Evolutionary conservation across 2,113 vertebrate species (phyloP).

Genomic region (Forbesichthys agassizii): DNA sequence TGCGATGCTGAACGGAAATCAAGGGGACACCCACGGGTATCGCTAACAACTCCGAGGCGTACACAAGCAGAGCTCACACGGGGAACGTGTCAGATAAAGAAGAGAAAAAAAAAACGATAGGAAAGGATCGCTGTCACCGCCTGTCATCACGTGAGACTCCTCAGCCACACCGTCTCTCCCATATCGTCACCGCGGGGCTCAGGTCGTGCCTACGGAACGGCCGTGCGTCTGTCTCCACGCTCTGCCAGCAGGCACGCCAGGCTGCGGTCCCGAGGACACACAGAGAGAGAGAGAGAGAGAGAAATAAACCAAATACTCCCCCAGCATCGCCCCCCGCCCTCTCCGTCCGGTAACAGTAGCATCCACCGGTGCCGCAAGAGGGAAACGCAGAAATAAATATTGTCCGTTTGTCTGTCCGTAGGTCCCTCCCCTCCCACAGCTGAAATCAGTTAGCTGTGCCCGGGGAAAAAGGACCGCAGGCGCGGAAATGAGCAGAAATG

Average conservation of each 20-base stretch:
- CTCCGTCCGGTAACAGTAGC: constrained; percentile 31
- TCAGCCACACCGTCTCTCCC: constrained; percentile 30
- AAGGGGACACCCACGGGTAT: constrained; percentile 24
- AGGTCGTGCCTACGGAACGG: no score
- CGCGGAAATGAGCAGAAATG: constrained; percentile 42
- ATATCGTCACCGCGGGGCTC: constrained; percentile 57
- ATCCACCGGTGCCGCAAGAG: constrained; percentile 34
- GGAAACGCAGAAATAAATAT: constrained; percentile 67
- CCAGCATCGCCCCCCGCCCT: constrained; percentile 33
- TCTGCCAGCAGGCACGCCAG: constrained; percentile 55
- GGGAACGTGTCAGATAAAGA: constrained; percentile 9
- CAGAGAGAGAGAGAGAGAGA: background rate
- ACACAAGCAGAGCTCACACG: constrained; percentile 3
- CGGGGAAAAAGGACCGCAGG: constrained; percentile 48
- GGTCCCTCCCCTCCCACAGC: constrained; percentile 66
- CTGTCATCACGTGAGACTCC: constrained; percentile 68
- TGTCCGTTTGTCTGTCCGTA: constrained; percentile 73
- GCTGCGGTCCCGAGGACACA: constrained; percentile 50
- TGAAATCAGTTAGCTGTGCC: constrained; percentile 71
- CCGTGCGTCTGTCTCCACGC: constrained; percentile 36
- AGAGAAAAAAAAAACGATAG: constrained; percentile 48
- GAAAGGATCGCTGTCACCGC: constrained; percentile 62
- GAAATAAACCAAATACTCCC: constrained; percentile 46
- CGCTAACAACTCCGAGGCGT: constrained; percentile 18
- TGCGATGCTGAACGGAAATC: constrained; percentile 25